phyloP scores from a whole-genome alignment of 2,888 invertebrate species.

The Orchesellides sinensis region DNA sequence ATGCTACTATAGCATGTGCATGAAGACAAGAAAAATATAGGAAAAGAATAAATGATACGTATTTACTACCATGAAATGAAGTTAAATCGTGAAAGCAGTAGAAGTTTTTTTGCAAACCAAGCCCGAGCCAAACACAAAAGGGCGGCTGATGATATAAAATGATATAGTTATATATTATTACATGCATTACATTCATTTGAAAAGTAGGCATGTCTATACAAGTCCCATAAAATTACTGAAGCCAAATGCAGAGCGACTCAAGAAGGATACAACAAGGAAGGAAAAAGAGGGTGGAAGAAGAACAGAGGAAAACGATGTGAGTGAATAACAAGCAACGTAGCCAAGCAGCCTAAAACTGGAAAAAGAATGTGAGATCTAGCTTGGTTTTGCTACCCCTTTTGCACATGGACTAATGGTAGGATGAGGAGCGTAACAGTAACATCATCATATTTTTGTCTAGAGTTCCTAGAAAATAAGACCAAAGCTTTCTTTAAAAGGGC shows the following conservation, averaged over 20 bases:
- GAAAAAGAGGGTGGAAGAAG: background rate
- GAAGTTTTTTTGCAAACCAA: background rate
- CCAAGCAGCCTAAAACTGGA: background rate
- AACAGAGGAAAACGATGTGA: background rate
- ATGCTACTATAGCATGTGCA: background rate
- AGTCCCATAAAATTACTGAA: constrained; percentile 22
- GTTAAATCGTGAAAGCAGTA: background rate
- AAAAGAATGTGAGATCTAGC: background rate
- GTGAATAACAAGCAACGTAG: constrained; percentile 4
- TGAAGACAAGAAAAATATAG: no score
- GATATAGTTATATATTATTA: background rate
- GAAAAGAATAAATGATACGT: no score
- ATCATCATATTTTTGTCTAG: no score
- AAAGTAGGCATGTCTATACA: background rate
- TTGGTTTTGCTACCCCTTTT: constrained; percentile 2
- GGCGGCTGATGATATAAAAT: background rate
- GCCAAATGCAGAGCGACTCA: constrained; percentile 13
- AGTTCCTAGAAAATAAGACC: no score
- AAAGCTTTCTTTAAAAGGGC: no score
- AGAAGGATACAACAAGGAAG: background rate
- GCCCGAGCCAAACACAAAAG: background rate
- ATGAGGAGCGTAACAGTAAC: background rate
- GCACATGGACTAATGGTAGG: constrained; percentile 1
- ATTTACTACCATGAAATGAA: no score
- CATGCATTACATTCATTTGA: background rate